Base-by-base conservation (phyloP, 2,113 vertebrate species). In the Cairina moschata region DNA sequence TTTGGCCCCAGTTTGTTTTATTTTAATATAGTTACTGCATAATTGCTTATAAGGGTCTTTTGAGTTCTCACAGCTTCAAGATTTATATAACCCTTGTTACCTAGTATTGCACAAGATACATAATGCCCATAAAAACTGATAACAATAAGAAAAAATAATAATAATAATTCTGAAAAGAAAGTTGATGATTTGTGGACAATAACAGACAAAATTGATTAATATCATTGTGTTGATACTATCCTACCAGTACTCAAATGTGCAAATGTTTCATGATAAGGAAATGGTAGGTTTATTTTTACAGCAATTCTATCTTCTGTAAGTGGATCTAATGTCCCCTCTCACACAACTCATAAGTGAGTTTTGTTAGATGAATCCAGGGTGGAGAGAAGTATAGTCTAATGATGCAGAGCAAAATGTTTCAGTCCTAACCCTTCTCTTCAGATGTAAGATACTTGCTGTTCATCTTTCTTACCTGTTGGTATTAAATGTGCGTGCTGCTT, bases 11-110 rank as follows among this genome's bases (percentile, higher is more conserved):
- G 1, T 92, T 93, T 81, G 38, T 77, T 92, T 85, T 73, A 77
- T 91, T 95, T 95, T 80, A 86, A 87, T 91, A 54, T 14, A 69
- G 28, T 66, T 86, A 86, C 80, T 88, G 66, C n/a, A 66, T 66
- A 91, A 88, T 85, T 90, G 29, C 34, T 80, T 74, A 32, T 50
- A 92, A 87, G 44, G 56, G 82, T 89, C 81, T 90, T 86, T 46
- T 50, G 52, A 60, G 42, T 69, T 92, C 88, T 89, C 78, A 83
- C 54, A 92, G 58, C 40, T 87, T 48, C 44, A 60, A 93, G 38
- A 83, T 91, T 84, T 93, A 28, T 73, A 79, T 52, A n/a, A 44
- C 28, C 13, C 74, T 72, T 9, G 13, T 58, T 86, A 89, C 50
- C 31, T 69, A 54, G 5, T 17, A 65, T 77, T 83, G 32, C 59